Percentiles rank a stretch among this genome's conserved stretches.
These are phyloP conservation scores for Dallia pectoralis DNA, from an alignment of 2,797 vertebrate species.

Conservation along the genomic window DNA sequence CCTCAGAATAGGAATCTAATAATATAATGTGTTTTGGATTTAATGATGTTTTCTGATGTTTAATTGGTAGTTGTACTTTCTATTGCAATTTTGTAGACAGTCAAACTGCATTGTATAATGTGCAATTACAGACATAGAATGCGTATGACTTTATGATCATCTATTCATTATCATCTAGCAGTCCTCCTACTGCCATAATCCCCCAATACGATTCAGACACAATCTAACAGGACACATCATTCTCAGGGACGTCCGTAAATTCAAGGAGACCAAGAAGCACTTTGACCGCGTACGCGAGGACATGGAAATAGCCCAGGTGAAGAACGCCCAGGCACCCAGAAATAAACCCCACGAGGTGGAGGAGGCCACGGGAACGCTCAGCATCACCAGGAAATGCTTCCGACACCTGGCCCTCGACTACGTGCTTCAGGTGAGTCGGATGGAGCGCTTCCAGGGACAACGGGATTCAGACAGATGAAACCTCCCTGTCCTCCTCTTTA, in stretches of 20 bases:
- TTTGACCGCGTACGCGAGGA: conserved; percentile 93
- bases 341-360: conserved; percentile 95
- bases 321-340: conserved; percentile 91
- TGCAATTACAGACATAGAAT: too few species aligned
- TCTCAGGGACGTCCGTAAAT: conserved; percentile 89
- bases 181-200: not conserved
- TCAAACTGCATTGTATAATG: too few species aligned
- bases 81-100: too few species aligned
- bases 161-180: not conserved
- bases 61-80: too few species aligned
- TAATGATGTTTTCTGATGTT: not conserved
- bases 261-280: conserved; percentile 98
- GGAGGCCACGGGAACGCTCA: conserved; percentile 86
- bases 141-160: not conserved
- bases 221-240: not conserved
- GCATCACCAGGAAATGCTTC: conserved; percentile 92
- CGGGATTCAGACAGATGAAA: not conserved
- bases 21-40: too few species aligned
- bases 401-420: conserved; percentile 93
- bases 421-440: conserved; percentile 83
- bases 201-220: not conserved
- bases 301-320: conserved; percentile 92
- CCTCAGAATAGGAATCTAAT: too few species aligned
- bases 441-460: not conserved
- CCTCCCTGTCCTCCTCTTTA: not conserved